Evolutionary conservation across 2,113 vertebrate species (phyloP).

Genomic region (Podarcis cretensis): DNA sequence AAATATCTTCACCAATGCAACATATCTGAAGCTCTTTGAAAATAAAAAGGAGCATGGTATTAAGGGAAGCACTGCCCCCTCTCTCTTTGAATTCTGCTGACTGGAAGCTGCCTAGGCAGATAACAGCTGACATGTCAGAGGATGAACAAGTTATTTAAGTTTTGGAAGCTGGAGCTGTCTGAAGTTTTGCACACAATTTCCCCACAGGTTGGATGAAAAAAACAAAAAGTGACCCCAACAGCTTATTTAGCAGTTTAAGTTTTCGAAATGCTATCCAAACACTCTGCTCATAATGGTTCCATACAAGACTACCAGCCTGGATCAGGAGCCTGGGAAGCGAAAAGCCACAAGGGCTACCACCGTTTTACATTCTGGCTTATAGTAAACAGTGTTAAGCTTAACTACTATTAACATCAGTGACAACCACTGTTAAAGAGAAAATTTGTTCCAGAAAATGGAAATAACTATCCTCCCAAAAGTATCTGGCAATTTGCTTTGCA

Average conservation of each 20-base stretch:
- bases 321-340: background rate
- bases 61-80: slow-evolving; percentile 21
- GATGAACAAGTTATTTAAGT: slow-evolving; percentile 49
- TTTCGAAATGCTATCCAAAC: background rate
- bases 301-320: background rate
- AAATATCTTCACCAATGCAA: slow-evolving; percentile 52
- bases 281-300: background rate
- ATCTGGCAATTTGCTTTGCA: too few relatives aligned
- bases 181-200: slow-evolving; percentile 42
- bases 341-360: background rate
- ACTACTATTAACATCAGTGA: too few relatives aligned
- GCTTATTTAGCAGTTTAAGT: slow-evolving; percentile 32
- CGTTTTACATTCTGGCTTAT: background rate
- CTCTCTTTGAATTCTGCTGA: slow-evolving; percentile 51
- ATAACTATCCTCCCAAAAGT: too few relatives aligned
- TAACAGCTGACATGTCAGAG: slow-evolving; percentile 40
- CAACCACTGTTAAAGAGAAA: too few relatives aligned
- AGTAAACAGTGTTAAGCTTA: background rate
- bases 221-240: slow-evolving; percentile 31
- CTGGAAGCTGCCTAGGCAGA: slow-evolving; percentile 60
- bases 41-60: slow-evolving; percentile 39
- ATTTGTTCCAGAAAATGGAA: too few relatives aligned
- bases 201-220: slow-evolving; percentile 17
- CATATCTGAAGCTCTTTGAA: slow-evolving; percentile 61
- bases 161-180: slow-evolving; percentile 34